Base-by-base conservation (phyloP, 2,113 vertebrate species). In the Saiga tatarica region DNA sequence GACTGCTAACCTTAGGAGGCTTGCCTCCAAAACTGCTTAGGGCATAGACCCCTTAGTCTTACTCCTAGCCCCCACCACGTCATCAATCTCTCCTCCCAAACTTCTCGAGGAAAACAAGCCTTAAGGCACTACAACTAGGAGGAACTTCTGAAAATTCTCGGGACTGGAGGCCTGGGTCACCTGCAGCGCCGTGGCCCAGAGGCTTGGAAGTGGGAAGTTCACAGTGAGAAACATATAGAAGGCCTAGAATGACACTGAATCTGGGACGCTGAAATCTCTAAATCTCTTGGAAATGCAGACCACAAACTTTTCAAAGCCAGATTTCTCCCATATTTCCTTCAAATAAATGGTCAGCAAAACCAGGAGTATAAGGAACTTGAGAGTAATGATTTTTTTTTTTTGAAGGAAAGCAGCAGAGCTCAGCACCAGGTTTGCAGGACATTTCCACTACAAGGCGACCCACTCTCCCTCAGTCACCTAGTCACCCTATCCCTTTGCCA, bases 401-500 rank as follows among this genome's bases (percentile, higher is more conserved):
- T 10, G 11, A 89, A 96, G 81, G 60, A 95, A 91, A 94, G n/a
- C 47, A 74, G 50, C 30, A 36, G 53, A 87, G 62, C 39, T 84
- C 33, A 47, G 50, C n/a, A 53, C 67, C 96, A 36, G 42, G 16
- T 92, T 74, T 64, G 52, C 33, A 57, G 25, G 52, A 17, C 42
- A 42, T 95, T 96, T 83, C 79, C 74, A 71, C 50, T 79, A 39
- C 74, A 74, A 93, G 52, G 30, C 23, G 45, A 78, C 95, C 85
- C 87, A 55, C 86, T 92, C 91, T 87, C 53, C 39, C 23, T 81
- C 0, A 45, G 30, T 97, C 98, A 98, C 89, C 97, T 95, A 94
- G 92, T 89, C 97, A 96, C 84, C 59, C 74, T 67, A 30, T 67
- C 93, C 59, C 47, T 60, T 91, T 79, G 92, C 95, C 95, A 88